A percentile compares a stretch with the other conserved stretches of the same genome.
Conservation (phyloP, 1,140 invertebrate genomes). For the Orchesella cincta region DNA sequence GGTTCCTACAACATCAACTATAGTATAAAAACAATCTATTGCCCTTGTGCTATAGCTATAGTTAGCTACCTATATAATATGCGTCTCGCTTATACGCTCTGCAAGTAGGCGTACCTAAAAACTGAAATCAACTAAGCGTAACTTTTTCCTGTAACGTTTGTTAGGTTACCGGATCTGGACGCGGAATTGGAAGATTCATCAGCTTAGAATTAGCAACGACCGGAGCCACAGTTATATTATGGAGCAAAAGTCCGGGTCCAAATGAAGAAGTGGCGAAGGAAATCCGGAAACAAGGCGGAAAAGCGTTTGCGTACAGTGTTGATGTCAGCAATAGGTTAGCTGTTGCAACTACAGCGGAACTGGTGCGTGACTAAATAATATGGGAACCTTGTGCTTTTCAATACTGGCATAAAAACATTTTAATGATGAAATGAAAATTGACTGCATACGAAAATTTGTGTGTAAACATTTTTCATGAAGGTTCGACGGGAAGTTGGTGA, state of each 20-base stretch:
- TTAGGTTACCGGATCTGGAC: slow-evolving; percentile 40
- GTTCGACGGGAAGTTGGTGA: slow-evolving; percentile 48
- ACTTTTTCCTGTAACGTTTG: too few relatives aligned
- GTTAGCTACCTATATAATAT: too few relatives aligned
- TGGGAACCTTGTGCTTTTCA: neutral
- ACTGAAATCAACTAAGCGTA: too few relatives aligned
- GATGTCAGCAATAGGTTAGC: slow-evolving; percentile 45
- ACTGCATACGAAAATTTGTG: too few relatives aligned
- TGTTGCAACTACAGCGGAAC: slow-evolving; percentile 42
- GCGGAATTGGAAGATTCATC: slow-evolving; percentile 47
- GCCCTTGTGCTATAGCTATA: too few relatives aligned
- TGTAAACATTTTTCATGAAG: slow-evolving; percentile 14
- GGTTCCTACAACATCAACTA: too few relatives aligned
- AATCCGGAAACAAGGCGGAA: slow-evolving; percentile 42
- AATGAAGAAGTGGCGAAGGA: slow-evolving; percentile 45
- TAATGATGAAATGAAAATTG: slow-evolving; percentile 9
- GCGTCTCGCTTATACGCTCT: too few relatives aligned
- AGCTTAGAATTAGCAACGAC: slow-evolving; percentile 33
- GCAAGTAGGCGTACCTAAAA: too few relatives aligned
- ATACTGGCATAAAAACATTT: neutral
- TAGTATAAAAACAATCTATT: too few relatives aligned
- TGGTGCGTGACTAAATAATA: slow-evolving; percentile 26
- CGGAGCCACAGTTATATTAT: slow-evolving; percentile 46
- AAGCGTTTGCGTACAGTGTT: slow-evolving; percentile 44
- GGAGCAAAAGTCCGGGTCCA: slow-evolving; percentile 46